These are phyloP conservation scores for Archips xylosteana DNA, from an alignment of 2,888 invertebrate genomes.

Conservation along the genomic window DNA sequence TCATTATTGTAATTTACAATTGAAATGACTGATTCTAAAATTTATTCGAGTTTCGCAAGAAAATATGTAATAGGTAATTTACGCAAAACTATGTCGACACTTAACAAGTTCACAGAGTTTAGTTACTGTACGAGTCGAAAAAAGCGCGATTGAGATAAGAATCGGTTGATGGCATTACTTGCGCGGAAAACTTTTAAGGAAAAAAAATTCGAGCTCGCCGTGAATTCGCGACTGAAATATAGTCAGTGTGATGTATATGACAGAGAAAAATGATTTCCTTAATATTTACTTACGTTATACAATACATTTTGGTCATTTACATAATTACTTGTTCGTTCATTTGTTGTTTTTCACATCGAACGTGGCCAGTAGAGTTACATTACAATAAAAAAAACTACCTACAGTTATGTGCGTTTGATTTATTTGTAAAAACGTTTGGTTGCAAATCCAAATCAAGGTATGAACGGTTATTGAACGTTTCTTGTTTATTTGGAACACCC, in stretches of 20 bases:
- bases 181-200: conserved; percentile 31
- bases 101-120: conserved; percentile 34
- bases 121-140: conserved; percentile 33
- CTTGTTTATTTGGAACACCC: conserved; percentile 45
- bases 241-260: conserved; percentile 25
- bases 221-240: conserved; percentile 29
- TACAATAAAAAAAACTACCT: conserved; percentile 67
- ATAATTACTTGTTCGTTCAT: conserved; percentile 40
- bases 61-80: conserved; percentile 33
- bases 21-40: conserved; percentile 21
- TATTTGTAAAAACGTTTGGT: conserved; percentile 73
- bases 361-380: conserved; percentile 50
- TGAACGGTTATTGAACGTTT: conserved; percentile 58
- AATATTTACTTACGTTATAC: conserved; percentile 38
- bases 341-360: conserved; percentile 31
- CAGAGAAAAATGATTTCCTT: conserved; percentile 37
- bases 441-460: conserved; percentile 62
- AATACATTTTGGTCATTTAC: conserved; percentile 41
- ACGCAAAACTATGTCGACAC: conserved; percentile 32
- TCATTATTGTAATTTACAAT: conserved; percentile 8
- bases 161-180: conserved; percentile 36
- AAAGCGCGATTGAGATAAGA: conserved; percentile 35
- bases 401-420: conserved; percentile 75
- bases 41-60: conserved; percentile 27
- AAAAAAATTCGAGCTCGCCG: conserved; percentile 31